Base-by-base conservation (phyloP, 37 sponge, comb jelly and placozoan genomes). In the Hexactinellida sp. region DNA sequence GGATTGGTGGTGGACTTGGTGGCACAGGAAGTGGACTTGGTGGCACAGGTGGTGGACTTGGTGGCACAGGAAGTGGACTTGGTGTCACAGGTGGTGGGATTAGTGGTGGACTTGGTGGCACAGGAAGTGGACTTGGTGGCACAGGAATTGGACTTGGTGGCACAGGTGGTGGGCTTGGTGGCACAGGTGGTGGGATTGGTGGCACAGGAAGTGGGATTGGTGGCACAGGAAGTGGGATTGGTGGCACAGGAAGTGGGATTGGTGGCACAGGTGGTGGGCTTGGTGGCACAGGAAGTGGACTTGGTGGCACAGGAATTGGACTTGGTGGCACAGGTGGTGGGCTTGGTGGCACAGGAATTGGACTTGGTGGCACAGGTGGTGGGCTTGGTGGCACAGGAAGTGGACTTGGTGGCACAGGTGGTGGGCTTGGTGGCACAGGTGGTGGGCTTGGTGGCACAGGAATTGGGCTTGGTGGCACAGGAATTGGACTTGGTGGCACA, bases 161-260 rank as follows among this genome's bases (percentile, higher is more conserved):
- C 52, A 63, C 76, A 63, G 76, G 25, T 25, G 76, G 76, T n/a
- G 76, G 76, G 3, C 13, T 63, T n/a, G 76, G 76, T 63, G 76
- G 19, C 76, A 63, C 76, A 63, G 5, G 28, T 63, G 13, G 5
- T 41, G 13, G 5, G 47, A 13, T 5, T 16, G 47, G 47, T 5
- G 47, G 47, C 47, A 41, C n/a, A n/a, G n/a, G n/a, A n/a, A n/a
- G n/a, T n/a, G n/a, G n/a, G n/a, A n/a, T n/a, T n/a, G n/a, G n/a
- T n/a, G n/a, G n/a, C n/a, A n/a, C n/a, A n/a, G n/a, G n/a, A n/a
- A n/a, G n/a, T n/a, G n/a, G n/a, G n/a, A n/a, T n/a, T n/a, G n/a
- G n/a, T n/a, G n/a, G n/a, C n/a, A n/a, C n/a, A n/a, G n/a, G n/a
- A n/a, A n/a, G n/a, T n/a, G n/a, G n/a, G n/a, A n/a, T n/a, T n/a